Conservation (phyloP, 2,888 invertebrate genomes). For the Orgyia antiqua region DNA sequence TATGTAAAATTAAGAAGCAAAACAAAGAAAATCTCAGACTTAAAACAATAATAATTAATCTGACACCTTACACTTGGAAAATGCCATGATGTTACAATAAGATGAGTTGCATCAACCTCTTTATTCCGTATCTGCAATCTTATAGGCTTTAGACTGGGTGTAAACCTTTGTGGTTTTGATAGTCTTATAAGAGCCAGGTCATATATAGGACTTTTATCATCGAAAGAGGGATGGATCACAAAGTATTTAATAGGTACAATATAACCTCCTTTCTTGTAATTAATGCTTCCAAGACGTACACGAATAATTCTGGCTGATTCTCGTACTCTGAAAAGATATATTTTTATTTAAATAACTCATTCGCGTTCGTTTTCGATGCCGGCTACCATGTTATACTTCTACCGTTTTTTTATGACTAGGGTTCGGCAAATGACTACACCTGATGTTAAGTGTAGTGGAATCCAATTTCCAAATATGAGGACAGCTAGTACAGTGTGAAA, state of each 20-base stretch:
- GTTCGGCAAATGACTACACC: too few relatives aligned
- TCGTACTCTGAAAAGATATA: slow-evolving; percentile 34
- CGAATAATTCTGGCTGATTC: slow-evolving; percentile 41
- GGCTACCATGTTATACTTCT: too few relatives aligned
- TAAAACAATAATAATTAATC: too few relatives aligned
- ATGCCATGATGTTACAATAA: slow-evolving; percentile 54
- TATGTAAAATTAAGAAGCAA: too few relatives aligned
- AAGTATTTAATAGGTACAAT: slow-evolving; percentile 45
- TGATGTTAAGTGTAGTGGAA: too few relatives aligned
- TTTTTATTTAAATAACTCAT: too few relatives aligned
- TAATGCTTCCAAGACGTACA: slow-evolving; percentile 55
- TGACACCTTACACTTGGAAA: slow-evolving; percentile 27
- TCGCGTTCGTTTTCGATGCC: too few relatives aligned
- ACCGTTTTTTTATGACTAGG: too few relatives aligned
- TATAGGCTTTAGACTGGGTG: slow-evolving; percentile 39
- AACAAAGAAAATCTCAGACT: too few relatives aligned
- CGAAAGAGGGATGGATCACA: slow-evolving; percentile 54
- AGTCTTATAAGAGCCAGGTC: slow-evolving; percentile 54
- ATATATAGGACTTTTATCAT: slow-evolving; percentile 45
- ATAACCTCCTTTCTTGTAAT: slow-evolving; percentile 52
- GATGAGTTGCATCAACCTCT: slow-evolving; percentile 42
- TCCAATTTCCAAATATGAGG: too few relatives aligned
- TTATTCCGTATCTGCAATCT: slow-evolving; percentile 29
- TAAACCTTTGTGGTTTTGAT: slow-evolving; percentile 31
- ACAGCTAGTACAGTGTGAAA: too few relatives aligned